phyloP scores from a whole-genome alignment of 1,140 invertebrate species.

The Cecropterus lyciades region DNA sequence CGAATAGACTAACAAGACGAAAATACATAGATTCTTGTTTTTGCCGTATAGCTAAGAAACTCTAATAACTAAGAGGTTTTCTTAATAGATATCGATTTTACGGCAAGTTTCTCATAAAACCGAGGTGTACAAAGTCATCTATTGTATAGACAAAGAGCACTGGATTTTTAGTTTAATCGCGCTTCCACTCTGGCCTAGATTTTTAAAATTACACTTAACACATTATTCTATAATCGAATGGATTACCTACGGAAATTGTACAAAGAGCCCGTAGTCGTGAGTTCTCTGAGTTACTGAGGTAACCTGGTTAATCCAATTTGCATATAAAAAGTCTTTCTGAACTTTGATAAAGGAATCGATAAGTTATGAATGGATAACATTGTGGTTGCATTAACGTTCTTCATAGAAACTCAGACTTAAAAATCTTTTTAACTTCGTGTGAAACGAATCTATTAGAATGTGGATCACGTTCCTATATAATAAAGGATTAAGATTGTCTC shows the following conservation, averaged over 20 bases:
- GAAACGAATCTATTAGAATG: background rate
- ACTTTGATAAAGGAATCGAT: constrained; percentile 45
- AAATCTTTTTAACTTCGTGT: background rate
- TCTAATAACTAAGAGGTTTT: too few relatives aligned
- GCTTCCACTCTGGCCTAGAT: background rate
- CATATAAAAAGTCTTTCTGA: constrained; percentile 56
- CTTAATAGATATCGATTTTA: too few relatives aligned
- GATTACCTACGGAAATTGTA: constrained; percentile 13
- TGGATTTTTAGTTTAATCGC: constrained; percentile 10
- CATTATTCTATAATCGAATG: constrained; percentile 10
- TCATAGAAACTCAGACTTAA: background rate
- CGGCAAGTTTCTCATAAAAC: background rate
- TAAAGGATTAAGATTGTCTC: background rate
- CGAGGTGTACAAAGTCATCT: background rate
- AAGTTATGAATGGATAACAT: constrained; percentile 30
- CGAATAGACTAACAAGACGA: too few relatives aligned
- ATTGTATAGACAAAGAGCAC: background rate
- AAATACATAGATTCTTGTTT: too few relatives aligned
- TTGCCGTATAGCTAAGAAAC: too few relatives aligned
- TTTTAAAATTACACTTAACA: constrained; percentile 6
- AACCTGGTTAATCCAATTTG: constrained; percentile 47
- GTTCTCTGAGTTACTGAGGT: constrained; percentile 14
- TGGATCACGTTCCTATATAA: background rate
- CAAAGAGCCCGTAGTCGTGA: constrained; percentile 4
- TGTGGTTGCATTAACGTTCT: constrained; percentile 4